A percentile compares a stretch with the other conserved stretches of the same genome.
phyloP scores from a whole-genome alignment of 2,113 vertebrate genomes.

The Chloropsis cyanopogon region DNA sequence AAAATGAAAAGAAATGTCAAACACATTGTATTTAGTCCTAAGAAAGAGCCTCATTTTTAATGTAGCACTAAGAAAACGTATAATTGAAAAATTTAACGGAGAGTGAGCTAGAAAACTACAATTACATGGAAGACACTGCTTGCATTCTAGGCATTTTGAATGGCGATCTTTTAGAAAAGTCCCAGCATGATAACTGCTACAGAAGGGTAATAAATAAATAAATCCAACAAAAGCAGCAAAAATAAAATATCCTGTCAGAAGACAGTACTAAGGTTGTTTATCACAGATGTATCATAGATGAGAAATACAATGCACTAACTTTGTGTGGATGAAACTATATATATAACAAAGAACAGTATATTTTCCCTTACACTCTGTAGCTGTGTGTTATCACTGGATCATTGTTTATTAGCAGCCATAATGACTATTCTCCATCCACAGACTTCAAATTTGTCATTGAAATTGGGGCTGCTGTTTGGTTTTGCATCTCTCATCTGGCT shows the following conservation, averaged over 20 bases:
- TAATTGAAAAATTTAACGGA: not conserved
- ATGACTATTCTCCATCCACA: fast-evolving
- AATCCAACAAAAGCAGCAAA: not conserved
- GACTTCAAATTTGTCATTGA: not conserved
- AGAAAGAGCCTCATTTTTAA: not conserved
- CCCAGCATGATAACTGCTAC: not conserved
- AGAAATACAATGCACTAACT: not conserved
- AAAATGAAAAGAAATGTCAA: not conserved
- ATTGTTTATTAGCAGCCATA: not conserved
- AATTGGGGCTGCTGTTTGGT: fast-evolving
- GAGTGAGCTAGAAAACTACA: not conserved
- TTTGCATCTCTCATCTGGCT: not conserved
- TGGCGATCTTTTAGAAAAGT: not conserved
- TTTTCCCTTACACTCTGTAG: not conserved
- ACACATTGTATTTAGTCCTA: not conserved
- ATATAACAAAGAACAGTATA: not conserved
- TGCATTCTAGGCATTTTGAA: not conserved
- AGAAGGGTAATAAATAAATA: not conserved
- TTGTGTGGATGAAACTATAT: not conserved
- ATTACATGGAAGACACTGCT: not conserved
- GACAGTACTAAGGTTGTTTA: not conserved
- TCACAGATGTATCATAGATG: not conserved
- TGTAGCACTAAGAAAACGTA: not conserved
- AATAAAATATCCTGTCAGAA: not conserved
- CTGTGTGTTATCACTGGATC: not conserved